These are phyloP conservation scores for Muscina levida DNA, from an alignment of 2,888 invertebrate species.

Conservation along the genomic window DNA sequence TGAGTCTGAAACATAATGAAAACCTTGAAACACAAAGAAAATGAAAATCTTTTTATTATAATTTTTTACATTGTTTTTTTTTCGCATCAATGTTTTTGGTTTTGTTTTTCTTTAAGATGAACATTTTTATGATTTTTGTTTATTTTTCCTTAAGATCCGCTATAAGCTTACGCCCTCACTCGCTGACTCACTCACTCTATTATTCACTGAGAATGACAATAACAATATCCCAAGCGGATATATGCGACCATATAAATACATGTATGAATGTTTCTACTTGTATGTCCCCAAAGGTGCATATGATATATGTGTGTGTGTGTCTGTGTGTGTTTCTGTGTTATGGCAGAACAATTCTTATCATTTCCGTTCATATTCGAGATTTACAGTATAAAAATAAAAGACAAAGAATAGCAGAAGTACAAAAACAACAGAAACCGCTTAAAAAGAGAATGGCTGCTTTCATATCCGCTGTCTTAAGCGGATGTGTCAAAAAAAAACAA, in stretches of 20 bases:
- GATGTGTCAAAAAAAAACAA: slow-evolving; percentile 48
- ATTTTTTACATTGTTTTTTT: slow-evolving; percentile 7
- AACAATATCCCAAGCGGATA: background rate
- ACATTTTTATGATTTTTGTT: background rate
- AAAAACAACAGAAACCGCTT: slow-evolving; percentile 16
- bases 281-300: no score
- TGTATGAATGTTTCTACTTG: no score
- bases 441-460: slow-evolving; percentile 13
- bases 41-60: slow-evolving; percentile 2
- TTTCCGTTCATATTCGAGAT: slow-evolving; percentile 32
- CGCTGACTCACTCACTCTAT: no score
- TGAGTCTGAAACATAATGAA: background rate
- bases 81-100: background rate
- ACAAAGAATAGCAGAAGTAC: background rate
- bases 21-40: slow-evolving; percentile 1
- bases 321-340: background rate
- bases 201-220: background rate
- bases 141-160: background rate
- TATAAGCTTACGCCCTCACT: no score
- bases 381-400: slow-evolving; percentile 6
- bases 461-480: slow-evolving; percentile 48
- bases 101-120: slow-evolving; percentile 17
- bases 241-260: no score
- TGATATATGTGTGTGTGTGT: no score
- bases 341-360: background rate